Percentiles rank a stretch among this genome's conserved stretches.
These are phyloP conservation scores for Onychostruthus taczanowskii DNA, from an alignment of 2,113 vertebrate genomes.

Conservation along the genomic window DNA sequence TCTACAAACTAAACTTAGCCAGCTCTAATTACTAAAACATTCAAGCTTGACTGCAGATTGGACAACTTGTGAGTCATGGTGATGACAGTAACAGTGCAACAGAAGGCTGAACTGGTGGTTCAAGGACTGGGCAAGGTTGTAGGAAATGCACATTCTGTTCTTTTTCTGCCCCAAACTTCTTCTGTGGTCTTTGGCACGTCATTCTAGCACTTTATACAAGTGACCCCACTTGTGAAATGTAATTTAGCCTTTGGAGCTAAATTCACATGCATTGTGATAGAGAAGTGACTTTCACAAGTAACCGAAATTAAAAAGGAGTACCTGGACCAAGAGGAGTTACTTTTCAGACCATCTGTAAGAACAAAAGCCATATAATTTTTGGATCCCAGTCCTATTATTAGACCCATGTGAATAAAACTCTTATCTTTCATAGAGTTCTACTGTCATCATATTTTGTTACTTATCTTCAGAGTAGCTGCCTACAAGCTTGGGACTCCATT, in stretches of 20 bases:
- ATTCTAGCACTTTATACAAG: background rate
- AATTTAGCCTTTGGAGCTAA: background rate
- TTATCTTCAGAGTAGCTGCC: background rate
- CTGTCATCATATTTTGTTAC: background rate
- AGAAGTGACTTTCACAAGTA: background rate
- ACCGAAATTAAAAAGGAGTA: background rate
- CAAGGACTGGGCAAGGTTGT: background rate
- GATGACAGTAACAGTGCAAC: background rate
- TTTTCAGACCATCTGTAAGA: background rate
- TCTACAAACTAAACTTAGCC: background rate
- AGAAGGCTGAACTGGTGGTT: background rate
- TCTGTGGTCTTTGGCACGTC: background rate
- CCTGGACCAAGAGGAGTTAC: background rate
- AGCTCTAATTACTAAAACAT: background rate
- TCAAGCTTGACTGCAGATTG: background rate
- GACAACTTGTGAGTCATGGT: background rate
- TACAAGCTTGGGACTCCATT: accelerated
- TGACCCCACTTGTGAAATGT: background rate
- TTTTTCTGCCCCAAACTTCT: background rate
- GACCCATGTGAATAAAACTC: background rate
- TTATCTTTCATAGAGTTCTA: background rate
- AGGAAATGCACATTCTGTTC: background rate
- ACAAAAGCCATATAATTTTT: background rate
- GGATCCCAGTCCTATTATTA: background rate
- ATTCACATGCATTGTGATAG: background rate